phyloP scores from a whole-genome alignment of 2,797 vertebrate genomes.

The Brotula barbata region DNA sequence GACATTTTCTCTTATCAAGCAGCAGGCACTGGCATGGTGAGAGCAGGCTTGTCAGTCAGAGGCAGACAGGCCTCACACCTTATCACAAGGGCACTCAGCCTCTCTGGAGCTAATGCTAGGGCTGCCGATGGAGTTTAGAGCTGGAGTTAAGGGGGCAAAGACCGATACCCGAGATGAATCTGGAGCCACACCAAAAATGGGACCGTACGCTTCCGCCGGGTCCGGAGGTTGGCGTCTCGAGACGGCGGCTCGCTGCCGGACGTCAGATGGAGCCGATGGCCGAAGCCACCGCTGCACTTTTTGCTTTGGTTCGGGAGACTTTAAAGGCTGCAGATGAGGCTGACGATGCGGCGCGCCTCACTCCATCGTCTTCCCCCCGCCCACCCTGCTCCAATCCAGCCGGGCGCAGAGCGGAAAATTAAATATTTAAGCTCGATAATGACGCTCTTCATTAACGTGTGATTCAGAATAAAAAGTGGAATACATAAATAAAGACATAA shows the following conservation, averaged over 20 bases:
- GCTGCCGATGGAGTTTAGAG: conserved; percentile 66
- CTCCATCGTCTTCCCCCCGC: conserved; percentile 14
- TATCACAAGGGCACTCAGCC: conserved; percentile 79
- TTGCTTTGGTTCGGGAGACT: conserved; percentile 60
- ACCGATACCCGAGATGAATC: conserved; percentile 33
- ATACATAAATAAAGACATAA: conserved; percentile 83
- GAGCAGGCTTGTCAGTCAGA: conserved; percentile 82
- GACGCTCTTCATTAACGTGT: conserved; percentile 82
- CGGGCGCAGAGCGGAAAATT: conserved; percentile 79
- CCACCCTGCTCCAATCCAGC: conserved; percentile 63
- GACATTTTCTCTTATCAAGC: conserved; percentile 86
- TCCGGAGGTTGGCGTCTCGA: conserved; percentile 32
- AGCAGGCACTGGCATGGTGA: conserved; percentile 78
- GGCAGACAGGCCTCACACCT: conserved; percentile 82
- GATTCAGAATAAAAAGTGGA: conserved; percentile 80
- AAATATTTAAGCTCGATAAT: conserved; percentile 83
- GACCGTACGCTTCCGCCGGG: conserved; percentile 16
- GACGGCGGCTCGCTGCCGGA: conserved; percentile 29
- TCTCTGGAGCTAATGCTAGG: conserved; percentile 71
- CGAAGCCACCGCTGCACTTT: conserved; percentile 22
- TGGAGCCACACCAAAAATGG: conserved; percentile 20
- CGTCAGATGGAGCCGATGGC: conserved; percentile 42
- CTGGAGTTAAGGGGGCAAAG: conserved; percentile 57
- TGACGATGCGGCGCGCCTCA: conserved; percentile 52
- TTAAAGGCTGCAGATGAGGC: conserved; percentile 73